Evolutionary conservation across 2,113 vertebrate genomes (phyloP), one percentile per base, ranked within the genome.

Genomic region (Xyliphius kryptos): DNA sequence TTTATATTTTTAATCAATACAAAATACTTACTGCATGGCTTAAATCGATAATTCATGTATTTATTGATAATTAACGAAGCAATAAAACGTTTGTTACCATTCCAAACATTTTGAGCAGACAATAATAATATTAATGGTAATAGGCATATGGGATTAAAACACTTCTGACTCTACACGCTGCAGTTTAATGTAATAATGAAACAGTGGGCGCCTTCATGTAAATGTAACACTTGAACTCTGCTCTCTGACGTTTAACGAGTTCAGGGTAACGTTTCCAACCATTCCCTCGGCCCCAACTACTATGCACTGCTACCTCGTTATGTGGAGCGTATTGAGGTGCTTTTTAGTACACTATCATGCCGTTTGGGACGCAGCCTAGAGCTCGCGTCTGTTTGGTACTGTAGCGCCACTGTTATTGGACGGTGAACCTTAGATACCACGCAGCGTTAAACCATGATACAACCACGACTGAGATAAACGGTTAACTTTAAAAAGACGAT

Each of bases 241-340:
- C 68, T 55, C 16, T 2, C 17, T 80, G 82, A 81, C 77, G 78
- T 72, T 14, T n/a, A 6, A 44, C 50, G 75, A 74, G 64, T 63
- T 51, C 43, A 38, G 32, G 55, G 43, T n/a, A n/a, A 15, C 43
- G 43, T 46, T n/a, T n/a, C 43, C 8, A 46, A 46, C 14, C 14
- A 13, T n/a, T 2, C n/a, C 6, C 14, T 46, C 6, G 2, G 2
- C n/a, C 1, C 13, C n/a, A 46, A 1, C 6, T 15, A 46, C 2
- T 9, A 13, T n/a, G 6, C 6, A 46, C 26, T 32, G 26, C 26
- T 32, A 2, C 26, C 26, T 32, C 7, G 7, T 32, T 32, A 6
- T 6, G 26, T 5, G 4, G 26, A 6, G 26, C 26, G 2, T 32
- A 32, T 3, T 32, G 26, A 15, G 0, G 43, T n/a, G 14, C 43